Conservation (phyloP, 2,888 invertebrate genomes). For the Callinectes sapidus region DNA sequence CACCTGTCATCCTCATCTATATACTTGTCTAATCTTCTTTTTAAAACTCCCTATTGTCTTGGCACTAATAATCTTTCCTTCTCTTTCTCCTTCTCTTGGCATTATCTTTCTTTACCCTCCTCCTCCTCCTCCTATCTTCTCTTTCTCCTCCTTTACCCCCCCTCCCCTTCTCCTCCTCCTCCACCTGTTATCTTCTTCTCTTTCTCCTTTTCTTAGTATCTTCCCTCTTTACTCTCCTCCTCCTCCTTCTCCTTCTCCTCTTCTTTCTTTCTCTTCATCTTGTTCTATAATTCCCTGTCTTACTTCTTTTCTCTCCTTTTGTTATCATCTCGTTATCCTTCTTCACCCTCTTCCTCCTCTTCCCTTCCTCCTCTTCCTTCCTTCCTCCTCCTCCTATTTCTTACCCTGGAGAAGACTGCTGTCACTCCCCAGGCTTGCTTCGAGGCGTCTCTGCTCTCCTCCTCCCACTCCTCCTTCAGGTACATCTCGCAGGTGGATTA, state of each 20-base stretch:
- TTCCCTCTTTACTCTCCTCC: background rate
- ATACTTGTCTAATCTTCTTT: too few relatives aligned
- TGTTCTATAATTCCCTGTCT: background rate
- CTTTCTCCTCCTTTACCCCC: background rate
- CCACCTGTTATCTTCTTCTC: too few relatives aligned
- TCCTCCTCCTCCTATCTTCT: too few relatives aligned
- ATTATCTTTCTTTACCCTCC: too few relatives aligned
- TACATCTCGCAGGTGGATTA: conserved; percentile 11
- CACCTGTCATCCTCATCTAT: too few relatives aligned
- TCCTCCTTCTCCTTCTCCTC: background rate
- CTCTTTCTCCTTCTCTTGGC: too few relatives aligned
- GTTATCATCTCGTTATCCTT: background rate
- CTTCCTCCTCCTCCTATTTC: background rate
- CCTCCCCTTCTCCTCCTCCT: too few relatives aligned
- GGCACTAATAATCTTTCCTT: too few relatives aligned
- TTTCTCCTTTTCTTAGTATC: too few relatives aligned
- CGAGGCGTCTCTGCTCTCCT: background rate
- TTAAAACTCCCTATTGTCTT: too few relatives aligned
- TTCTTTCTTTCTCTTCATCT: too few relatives aligned
- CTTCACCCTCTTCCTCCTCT: background rate
- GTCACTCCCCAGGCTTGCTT: background rate
- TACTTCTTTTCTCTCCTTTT: too few relatives aligned
- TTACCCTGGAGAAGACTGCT: background rate
- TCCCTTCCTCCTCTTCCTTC: background rate
- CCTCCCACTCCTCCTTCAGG: background rate